phyloP scores from a whole-genome alignment of 2,888 invertebrate genomes.

The Apamea sordens region DNA sequence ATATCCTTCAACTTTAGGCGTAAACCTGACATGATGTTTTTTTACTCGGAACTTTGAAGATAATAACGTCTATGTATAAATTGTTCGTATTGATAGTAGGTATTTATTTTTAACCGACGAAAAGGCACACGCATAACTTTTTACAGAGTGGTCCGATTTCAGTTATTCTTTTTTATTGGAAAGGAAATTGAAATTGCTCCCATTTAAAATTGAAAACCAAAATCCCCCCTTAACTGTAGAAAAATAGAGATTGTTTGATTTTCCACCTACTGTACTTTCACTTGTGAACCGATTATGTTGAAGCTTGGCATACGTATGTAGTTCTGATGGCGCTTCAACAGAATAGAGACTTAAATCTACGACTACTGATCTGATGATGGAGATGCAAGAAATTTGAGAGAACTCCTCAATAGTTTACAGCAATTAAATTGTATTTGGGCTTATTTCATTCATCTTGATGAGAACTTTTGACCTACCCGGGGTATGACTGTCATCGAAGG shows the following conservation, averaged over 20 bases:
- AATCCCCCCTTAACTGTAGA: no score
- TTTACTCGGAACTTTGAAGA: background rate
- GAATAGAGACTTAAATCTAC: background rate
- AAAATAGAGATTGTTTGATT: no score
- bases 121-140: background rate
- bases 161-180: no score
- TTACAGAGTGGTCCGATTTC: no score
- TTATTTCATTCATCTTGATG: no score
- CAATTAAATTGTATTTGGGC: no score
- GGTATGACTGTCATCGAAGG: no score
- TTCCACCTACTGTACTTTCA: background rate
- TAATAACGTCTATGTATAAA: background rate
- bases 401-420: background rate
- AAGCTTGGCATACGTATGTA: background rate
- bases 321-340: background rate
- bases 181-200: no score
- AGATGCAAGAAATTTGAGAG: no score
- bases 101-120: background rate
- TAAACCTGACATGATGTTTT: background rate
- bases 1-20: background rate
- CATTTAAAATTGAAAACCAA: no score
- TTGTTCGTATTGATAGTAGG: background rate
- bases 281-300: background rate
- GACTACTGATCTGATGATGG: background rate
- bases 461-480: no score